Evolutionary conservation across 2,888 invertebrate species (phyloP).

Genomic region (Ellobium chinense): DNA sequence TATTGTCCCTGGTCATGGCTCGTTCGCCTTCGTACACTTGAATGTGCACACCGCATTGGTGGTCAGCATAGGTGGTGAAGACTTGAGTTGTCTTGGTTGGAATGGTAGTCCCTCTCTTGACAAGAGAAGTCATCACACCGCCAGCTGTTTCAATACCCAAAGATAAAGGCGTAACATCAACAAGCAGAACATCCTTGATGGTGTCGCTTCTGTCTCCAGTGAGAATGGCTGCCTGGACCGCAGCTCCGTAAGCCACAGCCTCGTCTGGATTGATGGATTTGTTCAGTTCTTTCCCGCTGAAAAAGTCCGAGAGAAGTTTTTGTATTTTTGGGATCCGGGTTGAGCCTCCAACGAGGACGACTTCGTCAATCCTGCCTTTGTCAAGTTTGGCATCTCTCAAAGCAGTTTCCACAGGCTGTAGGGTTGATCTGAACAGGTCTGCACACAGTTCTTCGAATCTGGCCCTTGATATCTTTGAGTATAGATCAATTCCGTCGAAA

Average conservation of each 20-base stretch:
- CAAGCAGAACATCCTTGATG: conserved; percentile 91
- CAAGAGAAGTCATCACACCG: conserved; percentile 67
- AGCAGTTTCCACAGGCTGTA: conserved; percentile 97
- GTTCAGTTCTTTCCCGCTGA: conserved; percentile 91
- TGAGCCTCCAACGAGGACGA: conserved; percentile 90
- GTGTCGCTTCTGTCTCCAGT: conserved; percentile 83
- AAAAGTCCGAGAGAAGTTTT: conserved; percentile 87
- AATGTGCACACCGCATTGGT: conserved; percentile 82
- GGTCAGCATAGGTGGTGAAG: conserved; percentile 94
- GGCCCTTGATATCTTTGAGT: conserved; percentile 94
- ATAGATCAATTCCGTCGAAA: conserved; percentile 96
- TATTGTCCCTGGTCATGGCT: conserved; percentile 97
- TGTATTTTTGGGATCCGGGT: conserved; percentile 98
- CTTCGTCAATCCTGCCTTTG: conserved; percentile 84
- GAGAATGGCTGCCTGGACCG: conserved; percentile 82
- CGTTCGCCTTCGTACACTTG: conserved; percentile 94
- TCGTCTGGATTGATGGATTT: conserved; percentile 98
- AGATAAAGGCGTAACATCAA: conserved; percentile 82
- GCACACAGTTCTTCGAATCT: conserved; percentile 97
- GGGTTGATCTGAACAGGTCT: conserved; percentile 94
- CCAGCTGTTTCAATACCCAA: conserved; percentile 82
- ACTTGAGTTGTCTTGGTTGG: conserved; percentile 76
- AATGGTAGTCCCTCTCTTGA: conserved; percentile 73
- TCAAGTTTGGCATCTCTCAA: conserved; percentile 97
- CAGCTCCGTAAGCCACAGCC: conserved; percentile 89